These are phyloP conservation scores for Trichogramma evanescens DNA, from an alignment of 2,888 invertebrate species.

Conservation along the genomic window DNA sequence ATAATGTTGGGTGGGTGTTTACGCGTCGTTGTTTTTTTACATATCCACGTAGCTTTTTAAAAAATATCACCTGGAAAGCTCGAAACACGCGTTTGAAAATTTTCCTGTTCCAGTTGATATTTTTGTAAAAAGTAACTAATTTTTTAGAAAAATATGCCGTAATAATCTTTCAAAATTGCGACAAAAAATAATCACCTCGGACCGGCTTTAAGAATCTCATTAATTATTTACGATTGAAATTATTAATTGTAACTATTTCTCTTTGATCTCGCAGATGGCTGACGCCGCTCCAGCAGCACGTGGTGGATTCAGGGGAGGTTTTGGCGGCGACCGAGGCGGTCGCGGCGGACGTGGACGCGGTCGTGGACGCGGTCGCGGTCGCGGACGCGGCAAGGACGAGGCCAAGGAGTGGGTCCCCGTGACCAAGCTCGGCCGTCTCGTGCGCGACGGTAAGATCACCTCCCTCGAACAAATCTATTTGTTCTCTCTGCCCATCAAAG, in stretches of 20 bases:
- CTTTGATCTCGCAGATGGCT: conserved; percentile 62
- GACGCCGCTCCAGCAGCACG: conserved; percentile 97
- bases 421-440: conserved; percentile 94
- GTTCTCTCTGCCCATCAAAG: conserved; percentile 98
- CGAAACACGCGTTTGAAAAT: too few relatives aligned
- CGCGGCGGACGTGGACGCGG: conserved; percentile 66
- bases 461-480: conserved; percentile 96
- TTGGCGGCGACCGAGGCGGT: conserved; percentile 57
- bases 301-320: conserved; percentile 85
- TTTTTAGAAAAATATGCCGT: too few relatives aligned
- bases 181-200: too few relatives aligned
- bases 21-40: too few relatives aligned
- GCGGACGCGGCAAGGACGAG: conserved; percentile 87
- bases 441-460: conserved; percentile 92
- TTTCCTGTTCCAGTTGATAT: too few relatives aligned
- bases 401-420: conserved; percentile 99
- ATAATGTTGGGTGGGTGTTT: too few relatives aligned
- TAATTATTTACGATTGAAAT: not conserved
- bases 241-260: not conserved
- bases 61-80: too few relatives aligned
- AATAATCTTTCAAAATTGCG: too few relatives aligned
- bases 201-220: not conserved
- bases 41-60: too few relatives aligned
- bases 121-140: too few relatives aligned
- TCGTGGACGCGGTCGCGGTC: conserved; percentile 75